These are phyloP conservation scores for Atractosteus spatula DNA, from an alignment of 2,113 vertebrate genomes.

Conservation along the genomic window DNA sequence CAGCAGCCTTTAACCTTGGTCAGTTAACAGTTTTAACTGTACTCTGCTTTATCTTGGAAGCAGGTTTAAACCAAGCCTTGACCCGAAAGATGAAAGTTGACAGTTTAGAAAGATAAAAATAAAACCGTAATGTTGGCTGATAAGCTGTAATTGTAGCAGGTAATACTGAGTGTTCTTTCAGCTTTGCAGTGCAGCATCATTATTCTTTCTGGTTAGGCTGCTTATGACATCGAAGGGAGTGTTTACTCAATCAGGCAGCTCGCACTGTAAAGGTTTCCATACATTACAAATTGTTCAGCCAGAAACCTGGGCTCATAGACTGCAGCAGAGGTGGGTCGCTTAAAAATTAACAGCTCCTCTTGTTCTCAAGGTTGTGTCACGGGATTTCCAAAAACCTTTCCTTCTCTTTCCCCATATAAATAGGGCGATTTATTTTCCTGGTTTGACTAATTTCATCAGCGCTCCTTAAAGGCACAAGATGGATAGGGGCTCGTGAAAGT, in stretches of 20 bases:
- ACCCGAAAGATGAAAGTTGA: neutral
- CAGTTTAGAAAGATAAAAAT: neutral
- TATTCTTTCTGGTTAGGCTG: neutral
- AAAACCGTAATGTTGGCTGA: neutral
- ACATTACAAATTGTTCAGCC: conserved; percentile 26
- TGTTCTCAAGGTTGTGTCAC: conserved; percentile 39
- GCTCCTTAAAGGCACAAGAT: conserved; percentile 11
- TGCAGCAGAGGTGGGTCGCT: conserved; percentile 24
- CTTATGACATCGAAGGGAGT: no score
- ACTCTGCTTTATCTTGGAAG: conserved; percentile 13
- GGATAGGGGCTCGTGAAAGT: neutral
- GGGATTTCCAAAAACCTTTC: neutral
- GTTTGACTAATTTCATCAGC: neutral
- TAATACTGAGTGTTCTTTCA: conserved; percentile 11
- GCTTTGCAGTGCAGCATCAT: conserved; percentile 15
- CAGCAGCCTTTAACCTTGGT: conserved; percentile 3
- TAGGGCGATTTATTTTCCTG: neutral
- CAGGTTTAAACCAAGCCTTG: conserved; percentile 13
- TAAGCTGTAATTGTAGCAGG: conserved; percentile 1
- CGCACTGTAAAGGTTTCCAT: neutral
- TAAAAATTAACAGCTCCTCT: conserved; percentile 55
- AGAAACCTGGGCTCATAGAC: conserved; percentile 6
- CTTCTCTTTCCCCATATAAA: conserved; percentile 16
- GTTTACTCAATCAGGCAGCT: neutral
- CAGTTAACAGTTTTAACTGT: neutral